A percentile compares a stretch with the other conserved stretches of the same genome.
Evolutionary conservation across 2,113 vertebrate species (phyloP).

Genomic region (Cephalopterus ornatus): DNA sequence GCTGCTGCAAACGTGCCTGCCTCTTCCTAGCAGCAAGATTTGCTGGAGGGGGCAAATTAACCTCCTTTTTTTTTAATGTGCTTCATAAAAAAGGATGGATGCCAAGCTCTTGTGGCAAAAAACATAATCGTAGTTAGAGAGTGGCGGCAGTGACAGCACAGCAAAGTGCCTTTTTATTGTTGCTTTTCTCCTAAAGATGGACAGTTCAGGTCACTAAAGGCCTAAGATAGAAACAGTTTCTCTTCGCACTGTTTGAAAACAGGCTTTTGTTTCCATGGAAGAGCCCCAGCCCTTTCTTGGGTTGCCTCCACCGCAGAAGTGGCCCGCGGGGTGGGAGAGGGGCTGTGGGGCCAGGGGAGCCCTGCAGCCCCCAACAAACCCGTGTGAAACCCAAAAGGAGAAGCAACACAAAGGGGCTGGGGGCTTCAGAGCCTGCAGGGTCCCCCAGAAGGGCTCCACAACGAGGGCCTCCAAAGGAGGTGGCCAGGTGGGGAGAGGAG

Average conservation of each 20-base stretch:
- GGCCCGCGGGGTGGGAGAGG: background rate
- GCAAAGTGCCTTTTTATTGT: slow-evolving; percentile 29
- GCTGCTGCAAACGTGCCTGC: slow-evolving; percentile 54
- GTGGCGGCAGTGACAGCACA: background rate
- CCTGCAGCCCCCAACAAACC: slow-evolving; percentile 56
- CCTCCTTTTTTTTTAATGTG: background rate
- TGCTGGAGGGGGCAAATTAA: slow-evolving; percentile 22
- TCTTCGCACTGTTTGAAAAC: slow-evolving; percentile 77
- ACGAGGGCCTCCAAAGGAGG: background rate
- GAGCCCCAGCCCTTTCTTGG: slow-evolving; percentile 63
- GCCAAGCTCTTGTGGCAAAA: background rate
- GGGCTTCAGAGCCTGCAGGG: slow-evolving; percentile 56
- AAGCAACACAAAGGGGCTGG: slow-evolving; percentile 70
- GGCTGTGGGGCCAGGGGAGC: background rate
- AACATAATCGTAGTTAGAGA: slow-evolving; percentile 27
- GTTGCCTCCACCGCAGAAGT: slow-evolving; percentile 35
- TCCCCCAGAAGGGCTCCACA: slow-evolving; percentile 39
- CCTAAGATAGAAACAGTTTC: slow-evolving; percentile 73
- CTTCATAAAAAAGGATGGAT: slow-evolving; percentile 27
- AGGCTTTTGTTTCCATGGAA: slow-evolving; percentile 76
- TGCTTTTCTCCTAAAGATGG: slow-evolving; percentile 37
- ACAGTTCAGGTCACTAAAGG: slow-evolving; percentile 76
- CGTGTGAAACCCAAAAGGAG: slow-evolving; percentile 81
- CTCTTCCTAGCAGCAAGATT: background rate
- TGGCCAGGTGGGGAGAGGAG: background rate